phyloP scores from a whole-genome alignment of 2,888 invertebrate genomes.

The Apeira syringaria region DNA sequence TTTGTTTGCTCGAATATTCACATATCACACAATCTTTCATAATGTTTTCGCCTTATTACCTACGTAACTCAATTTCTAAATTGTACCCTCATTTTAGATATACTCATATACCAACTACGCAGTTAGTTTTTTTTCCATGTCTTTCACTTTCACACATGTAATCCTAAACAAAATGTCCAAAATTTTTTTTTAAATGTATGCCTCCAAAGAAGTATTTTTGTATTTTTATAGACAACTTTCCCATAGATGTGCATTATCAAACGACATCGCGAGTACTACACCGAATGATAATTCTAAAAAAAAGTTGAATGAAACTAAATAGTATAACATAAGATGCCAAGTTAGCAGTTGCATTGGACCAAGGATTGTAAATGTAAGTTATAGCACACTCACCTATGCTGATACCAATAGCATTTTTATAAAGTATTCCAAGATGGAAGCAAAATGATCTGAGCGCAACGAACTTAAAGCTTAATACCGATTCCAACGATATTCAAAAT shows the following conservation, averaged over 20 bases:
- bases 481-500: too few species aligned
- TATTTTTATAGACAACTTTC: constrained; percentile 24
- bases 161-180: too few species aligned
- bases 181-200: too few species aligned
- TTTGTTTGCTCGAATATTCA: too few species aligned
- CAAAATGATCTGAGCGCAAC: constrained; percentile 10
- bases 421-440: constrained; percentile 22
- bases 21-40: too few species aligned
- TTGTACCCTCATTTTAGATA: too few species aligned
- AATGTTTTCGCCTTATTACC: too few species aligned
- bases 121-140: too few species aligned
- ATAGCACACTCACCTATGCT: constrained; percentile 72
- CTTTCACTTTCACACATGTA: too few species aligned
- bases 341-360: constrained; percentile 77
- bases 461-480: constrained; percentile 6
- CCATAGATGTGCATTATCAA: constrained; percentile 59
- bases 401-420: constrained; percentile 62
- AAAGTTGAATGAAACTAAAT: constrained; percentile 38
- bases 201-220: constrained; percentile 25
- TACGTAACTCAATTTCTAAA: too few species aligned
- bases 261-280: constrained; percentile 35
- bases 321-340: constrained; percentile 76
- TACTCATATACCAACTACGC: too few species aligned
- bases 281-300: constrained; percentile 13
- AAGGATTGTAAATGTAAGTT: constrained; percentile 71